Conservation (phyloP, 2,888 invertebrate genomes). For the Hirtodrosophila cameraria region DNA sequence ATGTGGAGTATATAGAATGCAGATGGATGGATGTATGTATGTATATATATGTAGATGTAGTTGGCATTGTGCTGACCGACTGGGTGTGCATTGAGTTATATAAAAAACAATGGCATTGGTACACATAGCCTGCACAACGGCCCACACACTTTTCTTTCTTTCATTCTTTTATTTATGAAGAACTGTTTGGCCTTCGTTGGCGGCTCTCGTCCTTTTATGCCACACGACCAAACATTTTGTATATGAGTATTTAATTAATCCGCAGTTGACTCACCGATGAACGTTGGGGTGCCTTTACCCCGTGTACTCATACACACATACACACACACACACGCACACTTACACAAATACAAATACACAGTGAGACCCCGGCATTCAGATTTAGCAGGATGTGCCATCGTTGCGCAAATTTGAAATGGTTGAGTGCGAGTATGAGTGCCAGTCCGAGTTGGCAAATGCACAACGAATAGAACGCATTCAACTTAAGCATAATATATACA, state of each 20-base stretch:
- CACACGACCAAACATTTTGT: conserved; percentile 63
- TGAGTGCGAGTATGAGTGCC: conserved; percentile 27
- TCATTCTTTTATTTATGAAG: conserved; percentile 42
- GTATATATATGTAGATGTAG: not conserved
- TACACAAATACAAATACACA: not conserved
- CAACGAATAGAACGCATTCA: conserved; percentile 26
- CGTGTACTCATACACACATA: too few relatives aligned
- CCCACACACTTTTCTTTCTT: conserved; percentile 34
- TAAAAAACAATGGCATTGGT: conserved; percentile 68
- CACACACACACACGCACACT: not conserved
- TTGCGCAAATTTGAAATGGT: conserved; percentile 37
- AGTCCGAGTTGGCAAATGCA: conserved; percentile 26
- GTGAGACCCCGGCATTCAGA: conserved; percentile 7
- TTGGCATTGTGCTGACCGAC: conserved; percentile 59
- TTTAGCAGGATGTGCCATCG: conserved; percentile 37
- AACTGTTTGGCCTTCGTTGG: conserved; percentile 22
- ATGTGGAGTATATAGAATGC: too few relatives aligned
- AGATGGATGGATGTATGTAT: not conserved
- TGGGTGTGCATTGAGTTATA: conserved; percentile 59
- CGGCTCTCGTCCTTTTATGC: conserved; percentile 42
- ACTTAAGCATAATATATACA: conserved; percentile 3
- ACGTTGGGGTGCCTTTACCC: conserved; percentile 51
- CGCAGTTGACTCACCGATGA: conserved; percentile 73
- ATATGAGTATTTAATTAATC: conserved; percentile 77
- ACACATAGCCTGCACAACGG: conserved; percentile 31